Base-by-base conservation (phyloP, 2,888 invertebrate genomes). In the Loripinus fragilis region DNA sequence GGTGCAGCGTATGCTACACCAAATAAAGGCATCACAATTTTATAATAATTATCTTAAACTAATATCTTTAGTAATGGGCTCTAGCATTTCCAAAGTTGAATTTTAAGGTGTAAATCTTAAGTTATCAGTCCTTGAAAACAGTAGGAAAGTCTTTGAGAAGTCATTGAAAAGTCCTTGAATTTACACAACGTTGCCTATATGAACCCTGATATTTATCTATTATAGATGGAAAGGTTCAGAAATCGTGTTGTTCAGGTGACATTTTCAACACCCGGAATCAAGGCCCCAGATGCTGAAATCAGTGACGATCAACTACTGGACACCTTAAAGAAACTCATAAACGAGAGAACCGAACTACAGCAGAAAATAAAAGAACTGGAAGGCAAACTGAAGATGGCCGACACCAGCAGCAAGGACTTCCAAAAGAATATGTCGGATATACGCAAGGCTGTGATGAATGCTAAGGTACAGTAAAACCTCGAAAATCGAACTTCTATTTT, bases 191-290 rank as follows among this genome's bases (percentile, higher is more conserved):
- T n/a, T n/a, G n/a, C n/a, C n/a, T n/a, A n/a, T n/a, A n/a, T n/a
- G n/a, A n/a, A n/a, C n/a, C n/a, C n/a, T n/a, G n/a, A n/a, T n/a
- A 15, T 23, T 23, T 52, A 3, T 45, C 33, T 42, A 60, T 85
- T 87, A 48, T 85, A 93, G 93, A 74, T 89, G 82, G 93, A 93
- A 76, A 82, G 93, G n/a, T 91, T 93, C 78, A 81, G 92, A 38
- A 91, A 88, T 75, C 83, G 93, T n/a, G 90, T 93, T 1, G 83
- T 93, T 12, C 92, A 93, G 83, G 86, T 90, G 28, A 90, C 91
- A 38, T 93, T 90, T 82, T 91, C 92, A 17, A 91, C 92, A 0
- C 92, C 93, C 5, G 92, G 91, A 1, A 87, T 90, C 17, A 87
- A 88, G 68, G 87, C 89, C 3, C 93, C 93, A 2, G 91, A 92